These are phyloP conservation scores for Phoenoteleia sp. DNA, from an alignment of 2,888 invertebrate genomes.

Conservation along the genomic window DNA sequence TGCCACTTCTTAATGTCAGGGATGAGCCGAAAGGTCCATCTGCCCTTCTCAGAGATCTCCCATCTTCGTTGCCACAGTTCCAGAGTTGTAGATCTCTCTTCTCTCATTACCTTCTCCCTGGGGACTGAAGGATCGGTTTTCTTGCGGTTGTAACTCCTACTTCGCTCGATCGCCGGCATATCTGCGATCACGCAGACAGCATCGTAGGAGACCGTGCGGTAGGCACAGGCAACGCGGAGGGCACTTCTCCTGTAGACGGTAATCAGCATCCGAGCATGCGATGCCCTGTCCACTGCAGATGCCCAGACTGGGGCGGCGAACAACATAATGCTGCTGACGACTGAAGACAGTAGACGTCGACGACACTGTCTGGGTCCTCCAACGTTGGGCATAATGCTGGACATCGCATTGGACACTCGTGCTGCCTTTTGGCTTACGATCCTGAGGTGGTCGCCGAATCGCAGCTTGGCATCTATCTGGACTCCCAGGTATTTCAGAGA, in stretches of 20 bases:
- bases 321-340: slow-evolving; percentile 31
- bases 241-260: not conserved
- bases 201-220: not conserved
- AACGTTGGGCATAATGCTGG: not conserved
- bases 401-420: not conserved
- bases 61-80: slow-evolving; percentile 62
- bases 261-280: not conserved
- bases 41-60: slow-evolving; percentile 38
- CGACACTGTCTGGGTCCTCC: slow-evolving; percentile 17
- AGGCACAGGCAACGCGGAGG: too few species aligned
- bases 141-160: not conserved
- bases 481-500: slow-evolving; percentile 66
- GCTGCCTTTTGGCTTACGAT: not conserved
- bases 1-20: slow-evolving; percentile 48
- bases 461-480: slow-evolving; percentile 43
- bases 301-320: slow-evolving; percentile 37
- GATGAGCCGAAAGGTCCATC: slow-evolving; percentile 61
- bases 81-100: not conserved
- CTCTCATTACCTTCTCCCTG: not conserved
- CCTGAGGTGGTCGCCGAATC: slow-evolving; percentile 7
- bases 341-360: slow-evolving; percentile 26
- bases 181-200: slow-evolving; percentile 1
- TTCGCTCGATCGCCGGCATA: not conserved
- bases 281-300: not conserved
- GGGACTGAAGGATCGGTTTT: not conserved